A percentile compares a stretch with the other conserved stretches of the same genome.
Evolutionary conservation across 1,140 invertebrate genomes (phyloP).

Genomic region (Bombus soroeensis): DNA sequence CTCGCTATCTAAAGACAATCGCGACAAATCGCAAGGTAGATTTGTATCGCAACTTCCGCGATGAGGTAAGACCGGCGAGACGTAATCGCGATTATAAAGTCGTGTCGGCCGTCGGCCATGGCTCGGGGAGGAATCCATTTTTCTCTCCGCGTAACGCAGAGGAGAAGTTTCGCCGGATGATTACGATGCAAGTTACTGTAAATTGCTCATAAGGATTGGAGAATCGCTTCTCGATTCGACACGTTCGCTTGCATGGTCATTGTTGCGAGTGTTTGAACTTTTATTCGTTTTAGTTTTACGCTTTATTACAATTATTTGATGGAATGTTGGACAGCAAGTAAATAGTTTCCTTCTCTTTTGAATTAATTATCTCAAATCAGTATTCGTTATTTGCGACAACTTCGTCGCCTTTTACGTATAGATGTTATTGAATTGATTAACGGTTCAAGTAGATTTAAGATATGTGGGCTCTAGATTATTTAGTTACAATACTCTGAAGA

Average conservation of each 20-base stretch:
- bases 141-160: neutral
- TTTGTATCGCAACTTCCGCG: slow-evolving; percentile 61
- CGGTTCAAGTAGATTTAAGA: no score
- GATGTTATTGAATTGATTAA: neutral
- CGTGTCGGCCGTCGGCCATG: neutral
- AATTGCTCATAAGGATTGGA: slow-evolving; percentile 30
- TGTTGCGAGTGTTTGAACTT: neutral
- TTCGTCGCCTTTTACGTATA: neutral
- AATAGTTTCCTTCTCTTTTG: neutral
- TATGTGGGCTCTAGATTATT: neutral
- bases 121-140: slow-evolving; percentile 11
- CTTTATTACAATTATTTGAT: neutral
- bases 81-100: slow-evolving; percentile 32
- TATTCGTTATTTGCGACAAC: neutral
- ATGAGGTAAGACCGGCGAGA: slow-evolving; percentile 44
- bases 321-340: neutral
- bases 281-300: neutral
- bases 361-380: neutral
- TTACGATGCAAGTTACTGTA: slow-evolving; percentile 14
- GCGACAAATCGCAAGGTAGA: slow-evolving; percentile 53
- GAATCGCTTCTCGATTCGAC: slow-evolving; percentile 23
- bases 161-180: neutral
- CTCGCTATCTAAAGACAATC: slow-evolving; percentile 48
- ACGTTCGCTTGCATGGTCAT: slow-evolving; percentile 8
- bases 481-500: neutral